phyloP scores from a whole-genome alignment of 2,797 vertebrate genomes.

The Phoxinus dragarum region DNA sequence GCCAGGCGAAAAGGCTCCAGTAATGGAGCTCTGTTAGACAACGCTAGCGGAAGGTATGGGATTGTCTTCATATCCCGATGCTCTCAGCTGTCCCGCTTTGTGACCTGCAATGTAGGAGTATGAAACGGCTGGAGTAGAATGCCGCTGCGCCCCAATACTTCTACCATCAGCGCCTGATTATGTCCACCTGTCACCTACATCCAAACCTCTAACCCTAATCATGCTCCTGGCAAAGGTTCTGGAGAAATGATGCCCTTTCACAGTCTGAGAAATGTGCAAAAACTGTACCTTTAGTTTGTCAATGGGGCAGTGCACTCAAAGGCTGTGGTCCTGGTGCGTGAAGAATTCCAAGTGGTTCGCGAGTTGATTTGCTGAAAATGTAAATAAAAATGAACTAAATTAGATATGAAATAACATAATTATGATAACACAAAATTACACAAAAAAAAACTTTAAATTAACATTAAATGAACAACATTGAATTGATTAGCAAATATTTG shows the following conservation, averaged over 20 bases:
- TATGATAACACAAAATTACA: neutral
- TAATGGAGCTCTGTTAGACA: conserved; percentile 61
- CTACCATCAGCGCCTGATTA: neutral
- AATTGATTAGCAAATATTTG: neutral
- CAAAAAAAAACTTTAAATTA: neutral
- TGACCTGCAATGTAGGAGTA: conserved; percentile 47
- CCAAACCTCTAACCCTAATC: conserved; percentile 1
- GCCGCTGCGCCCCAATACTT: neutral
- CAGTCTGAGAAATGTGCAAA: neutral
- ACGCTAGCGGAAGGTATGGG: conserved; percentile 43
- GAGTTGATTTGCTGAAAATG: neutral
- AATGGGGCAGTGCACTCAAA: neutral
- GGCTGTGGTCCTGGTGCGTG: neutral
- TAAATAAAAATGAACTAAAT: neutral
- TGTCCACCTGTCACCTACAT: conserved; percentile 19
- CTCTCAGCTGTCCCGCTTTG: conserved; percentile 34
- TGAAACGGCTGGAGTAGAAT: conserved; percentile 23
- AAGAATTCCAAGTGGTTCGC: neutral
- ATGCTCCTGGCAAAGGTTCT: conserved; percentile 27
- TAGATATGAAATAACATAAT: too few relatives aligned
- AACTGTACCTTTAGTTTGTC: neutral
- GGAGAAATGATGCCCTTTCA: conserved; percentile 34
- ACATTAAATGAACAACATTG: neutral
- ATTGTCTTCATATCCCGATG: conserved; percentile 55
- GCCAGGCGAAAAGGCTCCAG: conserved; percentile 64